Evolutionary conservation across 2,888 invertebrate genomes (phyloP), one percentile per base, ranked within the genome.

Genomic region (Incurvaria masculella): DNA sequence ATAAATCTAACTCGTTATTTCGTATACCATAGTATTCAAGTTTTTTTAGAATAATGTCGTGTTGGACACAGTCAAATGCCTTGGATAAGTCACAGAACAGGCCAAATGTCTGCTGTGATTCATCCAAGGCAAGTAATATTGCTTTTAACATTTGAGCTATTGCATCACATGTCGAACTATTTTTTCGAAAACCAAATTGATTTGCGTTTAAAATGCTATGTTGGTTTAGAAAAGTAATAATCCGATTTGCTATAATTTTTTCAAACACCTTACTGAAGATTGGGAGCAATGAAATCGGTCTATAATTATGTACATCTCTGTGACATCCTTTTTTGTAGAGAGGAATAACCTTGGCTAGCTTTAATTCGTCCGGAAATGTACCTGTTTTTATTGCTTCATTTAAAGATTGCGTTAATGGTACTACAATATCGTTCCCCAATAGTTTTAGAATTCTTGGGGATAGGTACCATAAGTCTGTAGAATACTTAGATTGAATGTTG

Each of bases 261-360:
- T 53, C 50, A 20, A 48, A 46, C 19, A 53, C 19, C 44, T 51
- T 51, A 19, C 49, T 42, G n/a, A 53, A 44, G 19, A 48, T 45
- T 16, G 54, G 51, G 16, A 54, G 21, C 16, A 54, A 38, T 5
- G 48, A 48, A 42, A 53, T 38, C n/a, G 52, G 53, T 42, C 52
- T 47, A 43, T 52, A 53, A 42, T 52, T 53, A 21, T 20, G 23
- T 38, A 42, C 16, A 21, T 20, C 21, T 20, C 42, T 42, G 33
- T 19, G 41, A 46, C 50, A 49, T 19, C 51, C 49, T 20, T 50
- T 50, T 49, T 55, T 55, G 40, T 38, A 51, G 27, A 54, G 40
- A n/a, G 53, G 52, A 17, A 52, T 47, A 11, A 54, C 46, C 42
- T 46, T 52, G 18, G 53, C 48, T 11, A 42, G 27, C 46, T 54